Conservation (phyloP, 2,797 vertebrate genomes). For the Linurgus olivaceus region DNA sequence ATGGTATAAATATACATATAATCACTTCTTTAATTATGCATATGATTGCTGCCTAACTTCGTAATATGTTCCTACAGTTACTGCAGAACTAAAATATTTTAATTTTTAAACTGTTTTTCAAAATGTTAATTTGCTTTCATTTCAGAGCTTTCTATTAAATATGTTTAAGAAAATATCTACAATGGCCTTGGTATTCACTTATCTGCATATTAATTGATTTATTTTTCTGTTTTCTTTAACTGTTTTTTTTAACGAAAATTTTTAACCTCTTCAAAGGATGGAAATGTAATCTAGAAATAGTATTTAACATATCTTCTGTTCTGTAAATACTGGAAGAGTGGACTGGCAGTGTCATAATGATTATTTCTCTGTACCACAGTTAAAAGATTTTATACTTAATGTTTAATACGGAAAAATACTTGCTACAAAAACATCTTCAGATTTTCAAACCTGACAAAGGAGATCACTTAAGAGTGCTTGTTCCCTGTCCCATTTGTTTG, state of each 20-base stretch:
- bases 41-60: constrained; percentile 68
- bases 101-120: constrained; percentile 58
- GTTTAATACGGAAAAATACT: neutral
- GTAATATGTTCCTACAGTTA: constrained; percentile 53
- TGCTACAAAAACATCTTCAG: neutral
- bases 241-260: constrained; percentile 22
- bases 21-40: constrained; percentile 73
- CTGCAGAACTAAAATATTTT: constrained; percentile 61
- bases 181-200: constrained; percentile 6
- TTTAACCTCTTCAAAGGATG: constrained; percentile 30
- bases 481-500: neutral
- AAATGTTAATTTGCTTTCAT: constrained; percentile 50
- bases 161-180: neutral
- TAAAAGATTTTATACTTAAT: neutral
- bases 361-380: neutral
- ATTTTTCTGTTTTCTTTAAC: constrained; percentile 25
- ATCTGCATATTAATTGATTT: neutral
- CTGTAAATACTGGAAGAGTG: neutral
- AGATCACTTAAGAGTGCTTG: neutral
- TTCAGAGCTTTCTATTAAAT: neutral
- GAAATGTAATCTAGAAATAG: neutral
- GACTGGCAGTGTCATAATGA: neutral
- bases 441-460: neutral
- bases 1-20: constrained; percentile 73
- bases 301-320: constrained; percentile 15